A percentile compares a stretch with the other conserved stretches of the same genome.
These are phyloP conservation scores for Hofmannophila pseudospretella DNA, from an alignment of 2,888 invertebrate genomes.

Conservation along the genomic window DNA sequence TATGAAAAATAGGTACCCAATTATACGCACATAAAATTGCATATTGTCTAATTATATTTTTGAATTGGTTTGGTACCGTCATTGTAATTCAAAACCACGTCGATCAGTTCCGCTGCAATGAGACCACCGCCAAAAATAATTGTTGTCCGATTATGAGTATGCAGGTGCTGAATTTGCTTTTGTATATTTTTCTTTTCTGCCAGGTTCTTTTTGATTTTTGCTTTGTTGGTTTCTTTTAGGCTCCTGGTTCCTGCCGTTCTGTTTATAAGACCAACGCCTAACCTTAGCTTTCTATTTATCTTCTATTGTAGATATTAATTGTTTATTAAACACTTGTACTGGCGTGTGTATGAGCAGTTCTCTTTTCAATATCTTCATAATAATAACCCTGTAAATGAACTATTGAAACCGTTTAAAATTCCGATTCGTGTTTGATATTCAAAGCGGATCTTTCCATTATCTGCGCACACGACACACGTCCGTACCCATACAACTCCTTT, in stretches of 20 bases:
- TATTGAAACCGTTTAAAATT: slow-evolving; percentile 33
- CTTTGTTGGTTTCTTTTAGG: too few relatives aligned
- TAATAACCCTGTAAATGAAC: slow-evolving; percentile 16
- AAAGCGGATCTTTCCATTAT: slow-evolving; percentile 39
- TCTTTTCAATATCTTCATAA: background rate
- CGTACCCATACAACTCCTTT: slow-evolving; percentile 37
- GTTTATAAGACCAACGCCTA: too few relatives aligned
- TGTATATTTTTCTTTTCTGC: too few relatives aligned
- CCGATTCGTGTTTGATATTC: slow-evolving; percentile 42
- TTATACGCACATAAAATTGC: too few relatives aligned
- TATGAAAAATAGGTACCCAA: too few relatives aligned
- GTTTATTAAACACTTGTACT: too few relatives aligned
- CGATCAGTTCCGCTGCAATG: slow-evolving; percentile 24
- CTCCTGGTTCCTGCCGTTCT: too few relatives aligned
- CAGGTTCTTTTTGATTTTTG: too few relatives aligned
- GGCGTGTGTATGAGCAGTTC: background rate
- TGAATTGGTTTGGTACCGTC: background rate
- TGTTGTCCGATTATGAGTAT: too few relatives aligned
- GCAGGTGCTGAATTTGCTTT: background rate
- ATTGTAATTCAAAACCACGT: slow-evolving; percentile 22
- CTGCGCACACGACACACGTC: slow-evolving; percentile 71
- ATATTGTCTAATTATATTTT: too few relatives aligned
- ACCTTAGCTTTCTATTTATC: too few relatives aligned
- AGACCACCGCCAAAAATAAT: slow-evolving; percentile 8
- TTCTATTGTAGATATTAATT: too few relatives aligned